phyloP scores from a whole-genome alignment of 2,888 invertebrate genomes.

The Acronicta psi region DNA sequence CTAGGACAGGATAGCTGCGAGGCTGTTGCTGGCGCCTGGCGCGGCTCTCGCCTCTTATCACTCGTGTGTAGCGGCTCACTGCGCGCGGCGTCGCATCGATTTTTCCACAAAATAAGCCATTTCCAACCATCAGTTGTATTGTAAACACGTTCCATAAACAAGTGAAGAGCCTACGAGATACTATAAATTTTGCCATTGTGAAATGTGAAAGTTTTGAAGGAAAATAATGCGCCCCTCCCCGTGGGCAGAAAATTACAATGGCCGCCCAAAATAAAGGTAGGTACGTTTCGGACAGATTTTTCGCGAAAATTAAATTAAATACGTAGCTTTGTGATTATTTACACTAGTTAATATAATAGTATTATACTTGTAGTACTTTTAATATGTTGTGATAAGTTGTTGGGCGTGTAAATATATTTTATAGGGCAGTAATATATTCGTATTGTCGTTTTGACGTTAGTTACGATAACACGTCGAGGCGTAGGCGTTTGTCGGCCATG shows the following conservation, averaged over 20 bases:
- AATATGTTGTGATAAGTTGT: constrained; percentile 3
- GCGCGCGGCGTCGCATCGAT: constrained; percentile 86
- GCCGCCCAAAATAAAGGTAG: constrained; percentile 85
- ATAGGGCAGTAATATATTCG: constrained; percentile 47
- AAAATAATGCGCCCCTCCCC: constrained; percentile 77
- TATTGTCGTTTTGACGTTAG: constrained; percentile 69
- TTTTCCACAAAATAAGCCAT: constrained; percentile 84
- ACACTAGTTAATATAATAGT: neutral
- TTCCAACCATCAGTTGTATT: constrained; percentile 77
- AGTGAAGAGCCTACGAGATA: constrained; percentile 54
- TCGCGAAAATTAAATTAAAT: constrained; percentile 54
- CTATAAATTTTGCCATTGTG: constrained; percentile 60
- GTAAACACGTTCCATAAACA: constrained; percentile 79
- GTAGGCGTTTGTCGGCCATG: constrained; percentile 82
- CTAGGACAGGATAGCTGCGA: constrained; percentile 51
- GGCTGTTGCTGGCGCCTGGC: constrained; percentile 57
- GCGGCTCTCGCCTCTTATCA: constrained; percentile 75
- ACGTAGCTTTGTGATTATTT: constrained; percentile 7
- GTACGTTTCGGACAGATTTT: constrained; percentile 58
- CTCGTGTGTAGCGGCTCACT: constrained; percentile 71
- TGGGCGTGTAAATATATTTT: constrained; percentile 27
- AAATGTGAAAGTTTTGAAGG: constrained; percentile 72
- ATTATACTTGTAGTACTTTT: neutral
- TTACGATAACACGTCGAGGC: constrained; percentile 72
- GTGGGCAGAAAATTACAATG: constrained; percentile 71